These are phyloP conservation scores for Buphagus erythrorhynchus DNA, from an alignment of 2,797 vertebrate species.

Conservation along the genomic window DNA sequence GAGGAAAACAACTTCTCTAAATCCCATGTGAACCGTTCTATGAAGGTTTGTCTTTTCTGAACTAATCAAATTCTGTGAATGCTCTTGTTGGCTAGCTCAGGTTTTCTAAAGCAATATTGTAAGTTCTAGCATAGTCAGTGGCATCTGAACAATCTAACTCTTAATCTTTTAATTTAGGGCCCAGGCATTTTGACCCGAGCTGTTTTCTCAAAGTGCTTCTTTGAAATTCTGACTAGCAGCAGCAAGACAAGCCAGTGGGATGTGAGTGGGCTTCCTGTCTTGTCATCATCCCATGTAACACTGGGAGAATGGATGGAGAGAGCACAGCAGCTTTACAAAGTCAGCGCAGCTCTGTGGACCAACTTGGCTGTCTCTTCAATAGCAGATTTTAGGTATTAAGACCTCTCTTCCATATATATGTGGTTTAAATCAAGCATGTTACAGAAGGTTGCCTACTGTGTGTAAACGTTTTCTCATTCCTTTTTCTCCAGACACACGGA, in stretches of 20 bases:
- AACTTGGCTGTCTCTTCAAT: constrained; percentile 85
- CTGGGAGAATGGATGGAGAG: constrained; percentile 91
- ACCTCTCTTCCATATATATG: neutral
- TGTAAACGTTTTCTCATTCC: neutral
- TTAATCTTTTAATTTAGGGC: constrained; percentile 81
- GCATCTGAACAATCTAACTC: constrained; percentile 25
- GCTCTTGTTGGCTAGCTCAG: neutral
- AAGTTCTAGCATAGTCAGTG: neutral
- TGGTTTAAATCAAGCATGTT: neutral
- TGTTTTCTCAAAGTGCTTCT: constrained; percentile 90
- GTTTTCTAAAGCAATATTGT: neutral
- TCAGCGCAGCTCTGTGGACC: constrained; percentile 87
- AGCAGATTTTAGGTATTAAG: constrained; percentile 88
- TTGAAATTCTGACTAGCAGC: constrained; percentile 87
- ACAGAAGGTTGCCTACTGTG: neutral
- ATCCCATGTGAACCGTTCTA: constrained; percentile 61
- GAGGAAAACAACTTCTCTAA: constrained; percentile 63
- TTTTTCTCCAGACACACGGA: constrained; percentile 78
- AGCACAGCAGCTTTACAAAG: constrained; percentile 87
- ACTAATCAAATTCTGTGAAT: neutral
- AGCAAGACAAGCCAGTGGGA: constrained; percentile 80
- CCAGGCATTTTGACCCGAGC: constrained; percentile 89
- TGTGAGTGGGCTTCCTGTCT: constrained; percentile 78
- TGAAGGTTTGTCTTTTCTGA: constrained; percentile 75
- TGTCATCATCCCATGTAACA: constrained; percentile 86